Evolutionary conservation across 2,888 invertebrate genomes (phyloP), one percentile per base, ranked within the genome.

Genomic region (Agrochola lychnidis): DNA sequence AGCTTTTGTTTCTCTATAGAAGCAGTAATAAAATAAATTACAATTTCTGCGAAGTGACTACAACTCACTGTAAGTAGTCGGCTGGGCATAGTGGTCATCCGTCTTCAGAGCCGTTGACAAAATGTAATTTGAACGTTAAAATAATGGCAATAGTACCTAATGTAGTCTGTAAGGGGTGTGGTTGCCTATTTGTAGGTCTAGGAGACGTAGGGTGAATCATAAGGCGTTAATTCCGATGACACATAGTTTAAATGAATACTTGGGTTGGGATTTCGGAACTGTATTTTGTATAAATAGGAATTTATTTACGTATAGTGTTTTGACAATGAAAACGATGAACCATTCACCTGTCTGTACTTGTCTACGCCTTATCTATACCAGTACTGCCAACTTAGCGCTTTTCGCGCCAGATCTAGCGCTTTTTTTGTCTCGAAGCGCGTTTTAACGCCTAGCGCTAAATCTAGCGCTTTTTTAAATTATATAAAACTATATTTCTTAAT

Each of bases 221-320:
- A 83, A 82, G 85, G 70, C 90, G 84, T 88, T 86, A 87, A 79
- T 88, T 85, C 87, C 87, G 70, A 82, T 90, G 91, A 91, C 87
- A 88, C 88, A 89, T 19, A n/a, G 19, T 63, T 40, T 22, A 40
- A 40, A 25, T 51, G 40, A 68, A 22, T 14, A 14, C 48, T 62
- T n/a, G 51, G 53, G 61, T n/a, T 16, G 25, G 66, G 36, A 71
- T 36, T 78, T 80, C 66, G 48, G 9, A n/a, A 5, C 4, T 25
- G 25, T 74, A 36, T 45, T 30, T 67, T 51, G 19, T 48, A 16
- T 16, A 16, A 48, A 48, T 48, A 16, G 48, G 48, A 5, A 16
- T 48, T 1, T 48, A 16, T 48, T 48, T 48, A 48, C 16, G 5
- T 48, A 48, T 48, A 48, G 5, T 16, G 48, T 48, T 48, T 16